A percentile compares a stretch with the other conserved stretches of the same genome.
phyloP scores from a whole-genome alignment of 2,113 vertebrate genomes.

The Sceloporus undulatus region DNA sequence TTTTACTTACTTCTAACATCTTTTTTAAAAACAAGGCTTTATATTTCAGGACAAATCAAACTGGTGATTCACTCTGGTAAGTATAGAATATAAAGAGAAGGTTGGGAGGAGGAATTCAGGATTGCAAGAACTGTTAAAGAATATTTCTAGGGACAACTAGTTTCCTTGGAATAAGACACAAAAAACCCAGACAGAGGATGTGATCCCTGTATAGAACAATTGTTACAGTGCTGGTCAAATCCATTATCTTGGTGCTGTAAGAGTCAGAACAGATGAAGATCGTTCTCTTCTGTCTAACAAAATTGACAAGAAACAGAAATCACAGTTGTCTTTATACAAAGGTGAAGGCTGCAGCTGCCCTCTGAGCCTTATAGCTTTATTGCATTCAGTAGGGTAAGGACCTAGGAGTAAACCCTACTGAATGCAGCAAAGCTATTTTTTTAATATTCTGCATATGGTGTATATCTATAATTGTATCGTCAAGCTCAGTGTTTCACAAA shows the following conservation, averaged over 20 bases:
- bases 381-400: too few relatives aligned
- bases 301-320: conserved; percentile 19
- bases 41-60: not conserved
- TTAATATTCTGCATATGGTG: not conserved
- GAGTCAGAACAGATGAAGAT: conserved; percentile 40
- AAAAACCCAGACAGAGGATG: not conserved
- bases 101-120: conserved; percentile 1
- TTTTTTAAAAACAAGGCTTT: not conserved
- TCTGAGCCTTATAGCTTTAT: not conserved
- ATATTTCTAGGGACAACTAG: conserved; percentile 29
- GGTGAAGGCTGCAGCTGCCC: conserved; percentile 13
- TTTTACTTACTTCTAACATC: not conserved
- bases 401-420: too few relatives aligned
- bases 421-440: not conserved
- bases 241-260: not conserved
- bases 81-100: conserved; percentile 25
- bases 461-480: not conserved
- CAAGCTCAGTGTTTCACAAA: conserved; percentile 10
- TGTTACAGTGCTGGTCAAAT: not conserved
- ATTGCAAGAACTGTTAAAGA: not conserved
- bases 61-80: not conserved
- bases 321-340: not conserved
- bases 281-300: conserved; percentile 46
- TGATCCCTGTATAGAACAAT: not conserved
- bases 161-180: not conserved